Conservation (phyloP, 1,140 invertebrate genomes). For the Lordiphosa collinella region DNA sequence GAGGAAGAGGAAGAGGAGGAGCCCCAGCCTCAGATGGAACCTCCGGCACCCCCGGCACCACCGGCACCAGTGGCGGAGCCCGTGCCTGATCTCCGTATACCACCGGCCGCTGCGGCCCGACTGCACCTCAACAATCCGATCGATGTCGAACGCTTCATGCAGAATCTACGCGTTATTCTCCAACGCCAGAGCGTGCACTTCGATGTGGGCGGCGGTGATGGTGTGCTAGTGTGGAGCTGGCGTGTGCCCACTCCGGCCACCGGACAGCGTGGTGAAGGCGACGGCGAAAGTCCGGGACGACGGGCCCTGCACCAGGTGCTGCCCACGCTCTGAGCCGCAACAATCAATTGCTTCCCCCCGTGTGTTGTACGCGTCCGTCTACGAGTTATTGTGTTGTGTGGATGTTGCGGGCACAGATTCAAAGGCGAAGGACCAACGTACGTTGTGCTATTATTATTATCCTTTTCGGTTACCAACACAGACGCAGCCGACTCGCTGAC, state of each 20-base stretch:
- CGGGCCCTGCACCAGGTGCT: neutral
- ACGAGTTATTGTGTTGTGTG: neutral
- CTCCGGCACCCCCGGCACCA: constrained; percentile 7
- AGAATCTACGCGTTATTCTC: constrained; percentile 30
- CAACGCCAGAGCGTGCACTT: constrained; percentile 28
- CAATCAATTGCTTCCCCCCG: too few relatives aligned
- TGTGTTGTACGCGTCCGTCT: neutral
- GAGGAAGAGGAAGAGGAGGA: neutral
- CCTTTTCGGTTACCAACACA: constrained; percentile 3
- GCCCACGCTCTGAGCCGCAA: neutral
- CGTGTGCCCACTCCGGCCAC: constrained; percentile 1
- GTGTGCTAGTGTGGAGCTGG: constrained; percentile 35
- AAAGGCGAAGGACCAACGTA: neutral
- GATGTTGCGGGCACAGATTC: neutral
- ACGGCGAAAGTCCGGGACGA: constrained; percentile 6
- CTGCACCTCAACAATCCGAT: constrained; percentile 13
- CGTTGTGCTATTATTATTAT: constrained; percentile 16
- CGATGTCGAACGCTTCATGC: constrained; percentile 23
- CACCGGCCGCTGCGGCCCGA: constrained; percentile 6
- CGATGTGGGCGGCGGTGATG: constrained; percentile 46
- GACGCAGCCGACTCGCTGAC: neutral
- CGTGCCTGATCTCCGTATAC: constrained; percentile 4
- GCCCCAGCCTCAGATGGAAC: neutral
- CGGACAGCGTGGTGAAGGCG: constrained; percentile 36
- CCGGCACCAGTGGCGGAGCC: neutral